A percentile compares a stretch with the other conserved stretches of the same genome.
Evolutionary conservation across 2,797 vertebrate genomes (phyloP).

Genomic region (Pseudomugil tenellus): DNA sequence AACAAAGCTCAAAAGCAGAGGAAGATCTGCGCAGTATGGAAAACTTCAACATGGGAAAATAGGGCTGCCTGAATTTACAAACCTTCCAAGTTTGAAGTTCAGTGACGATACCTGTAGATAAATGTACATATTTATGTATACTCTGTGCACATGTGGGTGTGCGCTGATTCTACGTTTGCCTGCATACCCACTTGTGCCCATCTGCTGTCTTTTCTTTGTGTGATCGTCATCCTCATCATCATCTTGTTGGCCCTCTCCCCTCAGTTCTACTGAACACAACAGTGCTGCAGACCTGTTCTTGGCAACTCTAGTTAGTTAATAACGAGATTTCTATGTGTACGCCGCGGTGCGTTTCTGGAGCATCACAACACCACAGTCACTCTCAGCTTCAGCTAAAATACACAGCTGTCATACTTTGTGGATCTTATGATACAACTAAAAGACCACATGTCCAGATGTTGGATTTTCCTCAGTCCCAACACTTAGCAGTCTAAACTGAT

Average conservation of each 20-base stretch:
- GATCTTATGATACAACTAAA: no score
- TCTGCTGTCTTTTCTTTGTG: conserved; percentile 42
- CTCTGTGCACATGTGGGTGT: conserved; percentile 45
- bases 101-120: conserved; percentile 83
- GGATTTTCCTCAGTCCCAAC: no score
- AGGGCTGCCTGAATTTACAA: conserved; percentile 86
- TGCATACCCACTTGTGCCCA: conserved; percentile 34
- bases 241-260: conserved; percentile 30
- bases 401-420: no score
- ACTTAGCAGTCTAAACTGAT: no score
- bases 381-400: no score
- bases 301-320: no score
- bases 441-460: no score
- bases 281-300: no score
- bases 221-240: conserved; percentile 27
- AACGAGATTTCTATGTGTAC: no score
- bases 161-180: conserved; percentile 34
- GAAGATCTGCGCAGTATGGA: conserved; percentile 63
- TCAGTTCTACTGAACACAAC: no score
- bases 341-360: no score
- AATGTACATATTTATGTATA: conserved; percentile 76
- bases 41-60: conserved; percentile 83
- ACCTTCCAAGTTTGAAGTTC: conserved; percentile 80
- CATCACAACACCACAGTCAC: no score
- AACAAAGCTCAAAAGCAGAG: conserved; percentile 21